A percentile compares a stretch with the other conserved stretches of the same genome.
phyloP scores from a whole-genome alignment of 2,888 invertebrate genomes.

The Phania funesta region DNA sequence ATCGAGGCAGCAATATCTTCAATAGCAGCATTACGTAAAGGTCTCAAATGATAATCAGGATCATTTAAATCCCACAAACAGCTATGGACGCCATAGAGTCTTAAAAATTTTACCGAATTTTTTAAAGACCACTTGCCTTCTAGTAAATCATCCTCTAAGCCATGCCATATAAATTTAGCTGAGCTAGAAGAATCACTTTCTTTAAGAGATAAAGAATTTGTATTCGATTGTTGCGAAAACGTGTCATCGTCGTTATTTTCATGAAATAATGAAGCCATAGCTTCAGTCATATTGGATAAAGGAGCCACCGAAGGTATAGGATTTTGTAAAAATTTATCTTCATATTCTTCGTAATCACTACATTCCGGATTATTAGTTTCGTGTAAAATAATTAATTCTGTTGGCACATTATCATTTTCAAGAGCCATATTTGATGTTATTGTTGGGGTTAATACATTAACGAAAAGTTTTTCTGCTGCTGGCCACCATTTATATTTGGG shows the following conservation, averaged over 20 bases:
- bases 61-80: slow-evolving; percentile 72
- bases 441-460: background rate
- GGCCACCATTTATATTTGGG: slow-evolving; percentile 69
- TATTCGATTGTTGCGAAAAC: slow-evolving; percentile 11
- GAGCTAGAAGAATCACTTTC: background rate
- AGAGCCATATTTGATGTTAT: background rate
- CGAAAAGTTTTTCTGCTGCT: slow-evolving; percentile 28
- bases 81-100: slow-evolving; percentile 71
- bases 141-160: slow-evolving; percentile 71
- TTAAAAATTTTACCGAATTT: slow-evolving; percentile 71
- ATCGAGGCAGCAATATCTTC: slow-evolving; percentile 73
- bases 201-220: slow-evolving; percentile 9
- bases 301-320: slow-evolving; percentile 60
- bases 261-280: slow-evolving; percentile 31
- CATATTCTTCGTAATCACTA: slow-evolving; percentile 42
- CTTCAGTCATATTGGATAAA: slow-evolving; percentile 52
- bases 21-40: slow-evolving; percentile 71
- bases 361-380: background rate
- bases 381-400: slow-evolving; percentile 46
- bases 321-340: slow-evolving; percentile 50
- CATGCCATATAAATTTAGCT: slow-evolving; percentile 70
- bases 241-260: background rate
- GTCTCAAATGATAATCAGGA: slow-evolving; percentile 69
- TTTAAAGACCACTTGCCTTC: slow-evolving; percentile 73
- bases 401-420: slow-evolving; percentile 37